Percentiles rank a stretch among this genome's conserved stretches.
Evolutionary conservation across 2,113 vertebrate species (phyloP).

Genomic region (Vanacampus margaritifer): DNA sequence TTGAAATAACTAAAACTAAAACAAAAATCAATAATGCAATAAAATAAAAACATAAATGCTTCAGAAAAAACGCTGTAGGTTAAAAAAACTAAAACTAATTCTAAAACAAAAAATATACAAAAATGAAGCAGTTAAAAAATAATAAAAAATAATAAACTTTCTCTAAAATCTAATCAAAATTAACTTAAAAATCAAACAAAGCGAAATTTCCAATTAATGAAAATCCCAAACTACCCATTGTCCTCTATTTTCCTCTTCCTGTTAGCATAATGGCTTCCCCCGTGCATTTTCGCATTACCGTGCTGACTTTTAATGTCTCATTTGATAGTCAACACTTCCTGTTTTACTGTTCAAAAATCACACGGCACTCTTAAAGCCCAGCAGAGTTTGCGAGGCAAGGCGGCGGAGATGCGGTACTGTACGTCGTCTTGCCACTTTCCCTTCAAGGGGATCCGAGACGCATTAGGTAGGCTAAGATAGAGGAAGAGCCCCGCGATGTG

Average conservation of each 20-base stretch:
- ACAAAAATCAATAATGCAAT: too few relatives aligned
- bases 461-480: conserved; percentile 13
- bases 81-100: too few relatives aligned
- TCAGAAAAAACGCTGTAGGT: too few relatives aligned
- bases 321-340: background rate
- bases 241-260: background rate
- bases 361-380: conserved; percentile 5
- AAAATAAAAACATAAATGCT: too few relatives aligned
- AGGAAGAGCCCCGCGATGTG: conserved; percentile 37
- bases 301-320: conserved; percentile 5
- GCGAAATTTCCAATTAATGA: too few relatives aligned
- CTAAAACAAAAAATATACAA: too few relatives aligned
- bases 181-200: too few relatives aligned
- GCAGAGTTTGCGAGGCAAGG: conserved; percentile 9
- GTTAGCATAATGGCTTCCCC: background rate
- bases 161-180: too few relatives aligned
- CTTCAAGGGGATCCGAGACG: conserved; percentile 18
- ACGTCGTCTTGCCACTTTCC: conserved; percentile 26
- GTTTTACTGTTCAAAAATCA: background rate
- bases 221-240: background rate
- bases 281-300: background rate
- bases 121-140: too few relatives aligned
- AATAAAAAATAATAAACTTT: too few relatives aligned
- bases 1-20: too few relatives aligned
- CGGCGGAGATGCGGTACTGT: background rate